Evolutionary conservation across 1,140 invertebrate species (phyloP), one percentile per base, ranked within the genome.

Genomic region (Globodera ellingtonae): DNA sequence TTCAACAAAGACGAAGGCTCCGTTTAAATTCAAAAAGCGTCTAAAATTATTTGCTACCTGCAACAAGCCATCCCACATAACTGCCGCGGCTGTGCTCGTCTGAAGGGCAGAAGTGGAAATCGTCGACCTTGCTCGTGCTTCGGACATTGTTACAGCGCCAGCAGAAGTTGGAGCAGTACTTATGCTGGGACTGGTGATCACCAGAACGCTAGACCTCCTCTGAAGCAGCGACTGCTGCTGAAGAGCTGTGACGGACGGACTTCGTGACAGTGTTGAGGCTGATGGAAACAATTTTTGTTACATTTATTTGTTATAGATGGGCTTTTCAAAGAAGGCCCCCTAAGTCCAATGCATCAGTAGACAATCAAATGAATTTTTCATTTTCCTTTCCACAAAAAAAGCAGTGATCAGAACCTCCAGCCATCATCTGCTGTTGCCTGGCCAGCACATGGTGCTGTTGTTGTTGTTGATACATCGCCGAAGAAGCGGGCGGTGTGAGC

Each of bases 161-260:
- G 24, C 6, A 15, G 75, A 46, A 44, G 15, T 69, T 77, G 35
- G 21, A 65, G 50, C 62, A 18, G 35, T 70, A 18, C 67, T 10
- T 35, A 35, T 35, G 24, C 2, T 7, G 67, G 35, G 24, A 15
- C 56, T 18, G 56, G 9, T 18, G 35, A 44, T 70, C 6, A 21
- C 3, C 67, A 70, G 10, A 0, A 6, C 46, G 35, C 67, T 70
- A 35, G 67, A 18, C 67, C 67, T 13, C 13, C 67, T 9, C 24
- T 35, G 46, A 6, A 70, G 76, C 79, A 52, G 24, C 21, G 15
- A 7, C 18, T 56, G 24, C 18, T 66, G 35, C 6, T 66, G 56
- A 52, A 76, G 67, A 76, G 48, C 35, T 4, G 74, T 21, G 18
- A 76, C 74, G 56, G 67, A 76, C 48, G 67, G 67, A 70, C 9